These are phyloP conservation scores for Dromiciops gliroides DNA, from an alignment of 2,113 vertebrate species.

Conservation along the genomic window DNA sequence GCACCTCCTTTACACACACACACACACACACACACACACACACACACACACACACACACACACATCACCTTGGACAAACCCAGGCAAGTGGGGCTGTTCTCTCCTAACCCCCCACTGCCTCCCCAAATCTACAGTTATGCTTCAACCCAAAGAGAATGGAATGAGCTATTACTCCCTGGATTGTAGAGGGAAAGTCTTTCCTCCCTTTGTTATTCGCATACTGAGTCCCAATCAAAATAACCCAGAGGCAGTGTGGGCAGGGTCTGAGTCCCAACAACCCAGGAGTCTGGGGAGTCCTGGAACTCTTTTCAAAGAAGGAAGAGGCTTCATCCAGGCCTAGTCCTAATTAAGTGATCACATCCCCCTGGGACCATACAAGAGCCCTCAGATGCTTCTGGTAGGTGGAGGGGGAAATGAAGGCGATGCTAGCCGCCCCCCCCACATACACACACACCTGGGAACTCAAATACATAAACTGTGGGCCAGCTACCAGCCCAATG, in stretches of 20 bases:
- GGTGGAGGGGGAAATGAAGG: not conserved
- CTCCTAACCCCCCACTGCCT: not conserved
- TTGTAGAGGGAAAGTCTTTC: not conserved
- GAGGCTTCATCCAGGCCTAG: not conserved
- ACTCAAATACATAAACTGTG: not conserved
- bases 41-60: too few relatives aligned
- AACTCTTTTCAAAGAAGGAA: not conserved
- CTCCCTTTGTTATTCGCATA: accelerated
- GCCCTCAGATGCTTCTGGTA: not conserved
- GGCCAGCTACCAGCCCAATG: not conserved
- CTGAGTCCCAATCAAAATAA: not conserved
- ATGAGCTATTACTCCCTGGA: not conserved
- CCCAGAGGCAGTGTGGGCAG: not conserved
- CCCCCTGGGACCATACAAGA: not conserved
- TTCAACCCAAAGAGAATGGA: not conserved
- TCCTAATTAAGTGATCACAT: not conserved
- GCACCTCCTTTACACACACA: too few relatives aligned
- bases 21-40: too few relatives aligned
- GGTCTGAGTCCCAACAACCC: accelerated
- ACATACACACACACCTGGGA: not conserved
- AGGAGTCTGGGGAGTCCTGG: not conserved
- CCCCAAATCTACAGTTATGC: not conserved
- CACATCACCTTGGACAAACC: accelerated
- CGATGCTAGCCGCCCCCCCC: not conserved
- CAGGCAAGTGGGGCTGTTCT: not conserved